Evolutionary conservation across 1,140 invertebrate genomes (phyloP).

Genomic region (Carposina sasakii): DNA sequence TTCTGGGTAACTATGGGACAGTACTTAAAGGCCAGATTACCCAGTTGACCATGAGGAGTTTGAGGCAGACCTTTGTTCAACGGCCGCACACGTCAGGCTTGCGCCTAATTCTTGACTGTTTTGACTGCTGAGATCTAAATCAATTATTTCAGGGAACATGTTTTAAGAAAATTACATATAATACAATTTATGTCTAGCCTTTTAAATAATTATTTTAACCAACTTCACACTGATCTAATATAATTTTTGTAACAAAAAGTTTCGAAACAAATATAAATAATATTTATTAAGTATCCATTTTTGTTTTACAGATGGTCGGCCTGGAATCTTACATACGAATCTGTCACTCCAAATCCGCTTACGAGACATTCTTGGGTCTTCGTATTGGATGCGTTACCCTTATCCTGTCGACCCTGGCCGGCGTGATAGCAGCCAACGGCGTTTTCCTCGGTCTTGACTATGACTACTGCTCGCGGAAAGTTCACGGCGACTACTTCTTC

Average conservation of each 20-base stretch:
- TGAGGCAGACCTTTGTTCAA: no score
- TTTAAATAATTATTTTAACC: not conserved
- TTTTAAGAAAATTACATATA: not conserved
- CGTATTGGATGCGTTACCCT: conserved; percentile 17
- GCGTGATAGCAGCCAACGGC: conserved; percentile 24
- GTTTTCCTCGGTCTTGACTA: conserved; percentile 54
- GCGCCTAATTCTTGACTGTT: no score
- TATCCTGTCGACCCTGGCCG: conserved; percentile 18
- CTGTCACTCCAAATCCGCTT: conserved; percentile 71
- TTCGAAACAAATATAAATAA: not conserved
- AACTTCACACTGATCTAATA: not conserved
- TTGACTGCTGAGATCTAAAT: not conserved
- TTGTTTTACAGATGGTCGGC: conserved; percentile 76
- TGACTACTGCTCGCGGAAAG: conserved; percentile 76
- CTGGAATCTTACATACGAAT: conserved; percentile 77
- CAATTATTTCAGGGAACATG: not conserved
- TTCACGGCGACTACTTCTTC: conserved; percentile 61
- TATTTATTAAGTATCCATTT: no score
- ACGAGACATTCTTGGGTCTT: conserved; percentile 64
- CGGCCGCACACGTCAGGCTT: no score
- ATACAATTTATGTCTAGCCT: not conserved
- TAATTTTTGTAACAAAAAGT: not conserved
- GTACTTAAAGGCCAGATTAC: no score
- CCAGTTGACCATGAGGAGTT: no score
- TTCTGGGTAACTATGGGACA: no score